A percentile compares a stretch with the other conserved stretches of the same genome.
These are phyloP conservation scores for Smittia sp. DNA, from an alignment of 2,888 invertebrate genomes.

Conservation along the genomic window DNA sequence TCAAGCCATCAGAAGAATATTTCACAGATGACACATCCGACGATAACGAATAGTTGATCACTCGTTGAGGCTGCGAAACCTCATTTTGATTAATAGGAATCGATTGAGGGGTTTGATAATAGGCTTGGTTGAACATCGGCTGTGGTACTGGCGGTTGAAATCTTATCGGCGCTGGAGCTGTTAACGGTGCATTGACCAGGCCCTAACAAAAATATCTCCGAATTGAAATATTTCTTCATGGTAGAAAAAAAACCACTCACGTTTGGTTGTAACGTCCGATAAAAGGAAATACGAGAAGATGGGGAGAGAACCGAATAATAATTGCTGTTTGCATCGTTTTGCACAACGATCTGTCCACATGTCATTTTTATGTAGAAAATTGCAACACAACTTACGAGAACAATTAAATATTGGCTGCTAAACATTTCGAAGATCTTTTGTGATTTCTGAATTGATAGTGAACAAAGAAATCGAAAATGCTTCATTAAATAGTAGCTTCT, in stretches of 20 bases:
- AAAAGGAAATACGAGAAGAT: neutral
- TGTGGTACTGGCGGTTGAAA: no score
- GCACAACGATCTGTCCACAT: neutral
- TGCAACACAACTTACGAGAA: neutral
- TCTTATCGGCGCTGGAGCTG: no score
- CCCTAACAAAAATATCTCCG: no score
- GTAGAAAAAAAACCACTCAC: neutral
- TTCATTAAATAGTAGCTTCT: no score
- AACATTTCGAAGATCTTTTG: no score
- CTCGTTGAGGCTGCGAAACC: neutral
- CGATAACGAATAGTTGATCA: conserved; percentile 53
- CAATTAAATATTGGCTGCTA: no score
- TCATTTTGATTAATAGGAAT: neutral
- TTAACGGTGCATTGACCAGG: no score
- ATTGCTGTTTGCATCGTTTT: conserved; percentile 17
- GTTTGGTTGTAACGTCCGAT: neutral
- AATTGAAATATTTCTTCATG: no score
- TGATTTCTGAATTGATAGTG: no score
- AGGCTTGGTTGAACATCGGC: neutral
- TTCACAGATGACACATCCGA: conserved; percentile 56
- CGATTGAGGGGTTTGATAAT: neutral
- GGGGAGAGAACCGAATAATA: neutral
- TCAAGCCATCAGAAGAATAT: conserved; percentile 53
- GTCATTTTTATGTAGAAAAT: neutral
- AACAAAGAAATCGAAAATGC: no score